phyloP scores from a whole-genome alignment of 1,140 invertebrate genomes.

The Thaumetopoea pityocampa region DNA sequence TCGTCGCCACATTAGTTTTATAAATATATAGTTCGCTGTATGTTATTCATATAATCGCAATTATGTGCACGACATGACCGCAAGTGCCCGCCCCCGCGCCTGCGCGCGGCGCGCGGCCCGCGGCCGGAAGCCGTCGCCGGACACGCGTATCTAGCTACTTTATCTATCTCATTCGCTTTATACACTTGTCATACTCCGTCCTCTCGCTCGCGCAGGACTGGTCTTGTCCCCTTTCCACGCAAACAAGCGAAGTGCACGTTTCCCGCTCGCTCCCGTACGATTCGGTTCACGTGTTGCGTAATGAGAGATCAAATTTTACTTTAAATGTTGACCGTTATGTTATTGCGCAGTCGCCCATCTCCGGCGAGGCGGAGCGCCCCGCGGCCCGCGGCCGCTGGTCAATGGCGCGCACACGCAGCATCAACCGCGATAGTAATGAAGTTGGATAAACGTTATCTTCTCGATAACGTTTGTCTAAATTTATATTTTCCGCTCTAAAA shows the following conservation, averaged over 20 bases:
- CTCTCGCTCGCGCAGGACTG: constrained; percentile 35
- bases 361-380: constrained; percentile 11
- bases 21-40: too few species aligned
- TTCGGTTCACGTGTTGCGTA: constrained; percentile 56
- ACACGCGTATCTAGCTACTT: constrained; percentile 69
- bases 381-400: constrained; percentile 31
- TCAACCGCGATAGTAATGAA: too few species aligned
- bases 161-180: constrained; percentile 64
- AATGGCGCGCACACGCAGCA: constrained; percentile 38
- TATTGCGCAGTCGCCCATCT: constrained; percentile 43
- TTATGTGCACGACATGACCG: too few species aligned
- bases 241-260: constrained; percentile 21
- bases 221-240: constrained; percentile 36
- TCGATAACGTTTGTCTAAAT: constrained; percentile 12
- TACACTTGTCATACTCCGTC: constrained; percentile 46
- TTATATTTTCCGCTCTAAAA: constrained; percentile 16
- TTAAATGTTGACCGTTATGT: constrained; percentile 62
- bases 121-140: constrained; percentile 65
- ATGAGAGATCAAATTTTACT: constrained; percentile 65
- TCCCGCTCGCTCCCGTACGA: constrained; percentile 41
- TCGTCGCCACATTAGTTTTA: too few species aligned
- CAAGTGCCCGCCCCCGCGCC: too few species aligned
- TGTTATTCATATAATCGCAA: too few species aligned
- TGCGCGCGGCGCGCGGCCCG: constrained; percentile 10
- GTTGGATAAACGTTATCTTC: too few species aligned